Evolutionary conservation across 2,113 vertebrate species (phyloP), one percentile per base, ranked within the genome.

Genomic region (Neofelis nebulosa): DNA sequence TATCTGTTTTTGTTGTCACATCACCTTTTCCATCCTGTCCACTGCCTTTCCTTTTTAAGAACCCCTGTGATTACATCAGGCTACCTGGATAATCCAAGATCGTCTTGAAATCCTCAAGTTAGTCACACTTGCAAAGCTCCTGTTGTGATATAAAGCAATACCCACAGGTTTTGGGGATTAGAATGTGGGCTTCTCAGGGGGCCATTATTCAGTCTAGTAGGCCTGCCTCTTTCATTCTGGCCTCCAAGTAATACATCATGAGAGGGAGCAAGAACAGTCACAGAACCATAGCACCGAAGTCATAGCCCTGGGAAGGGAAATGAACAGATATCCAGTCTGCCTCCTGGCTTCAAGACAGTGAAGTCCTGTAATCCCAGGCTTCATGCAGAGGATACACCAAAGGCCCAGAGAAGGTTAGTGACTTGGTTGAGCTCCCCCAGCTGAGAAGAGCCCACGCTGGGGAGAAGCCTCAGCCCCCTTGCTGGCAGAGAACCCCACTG

Each of bases 401-500:
- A 87, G 63, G 33, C 82, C 13, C 41, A 31, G 74, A 63, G 50
- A 69, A 19, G 14, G 41, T 74, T 81, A 18, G 68, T 13, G 15
- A 45, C 33, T 68, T 74, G 19, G 25, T 9, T 48, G 33, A 73
- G 15, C 27, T 93, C 41, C 48, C 4, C 19, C 66, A 95, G 78
- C n/a, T 29, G n/a, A 33, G 33, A 92, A 69, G 55, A 87, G 19
- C 21, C 48, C 19, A 8, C 6, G 1, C 4, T 48, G 79, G 41
- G 33, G 14, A 87, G 81, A 52, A 81, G 52, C 57, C 36, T 36
- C 2, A 0, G 33, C 25, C 33, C 7, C 7, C 52, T 5, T 50
- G 52, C 15, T 1, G 1, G 14, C 9, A 2, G 2, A n/a, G 27
- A 55, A 19, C 38, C 45, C n/a, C 14, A 4, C 1, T 5, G 21